Percentiles rank a stretch among this genome's conserved stretches.
Conservation (phyloP, 2,797 vertebrate genomes). For the Xenops minutus region DNA sequence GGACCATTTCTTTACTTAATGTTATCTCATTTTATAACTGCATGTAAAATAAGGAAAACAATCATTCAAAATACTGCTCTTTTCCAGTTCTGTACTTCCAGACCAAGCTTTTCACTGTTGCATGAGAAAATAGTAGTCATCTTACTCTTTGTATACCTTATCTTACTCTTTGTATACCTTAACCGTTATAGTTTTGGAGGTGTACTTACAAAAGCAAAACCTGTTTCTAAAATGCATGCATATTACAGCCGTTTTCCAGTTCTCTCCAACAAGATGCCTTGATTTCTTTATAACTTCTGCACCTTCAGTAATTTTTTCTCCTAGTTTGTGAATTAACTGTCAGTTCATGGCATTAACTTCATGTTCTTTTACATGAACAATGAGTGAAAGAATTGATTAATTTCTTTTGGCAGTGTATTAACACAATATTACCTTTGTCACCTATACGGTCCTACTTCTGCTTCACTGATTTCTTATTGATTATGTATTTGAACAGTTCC, state of each 20-base stretch:
- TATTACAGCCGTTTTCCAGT: neutral
- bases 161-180: neutral
- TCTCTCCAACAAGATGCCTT: neutral
- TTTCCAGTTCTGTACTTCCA: neutral
- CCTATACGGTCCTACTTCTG: neutral
- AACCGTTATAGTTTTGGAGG: neutral
- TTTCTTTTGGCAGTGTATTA: neutral
- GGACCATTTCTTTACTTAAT: neutral
- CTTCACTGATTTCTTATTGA: neutral
- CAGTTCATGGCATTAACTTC: neutral
- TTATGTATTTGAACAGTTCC: neutral
- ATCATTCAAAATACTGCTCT: neutral
- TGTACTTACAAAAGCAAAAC: neutral
- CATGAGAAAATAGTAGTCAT: neutral
- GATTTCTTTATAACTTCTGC: neutral
- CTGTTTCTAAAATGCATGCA: neutral
- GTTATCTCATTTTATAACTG: neutral
- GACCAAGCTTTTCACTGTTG: neutral
- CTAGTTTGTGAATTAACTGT: neutral
- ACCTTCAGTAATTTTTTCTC: neutral
- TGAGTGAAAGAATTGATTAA: constrained; percentile 22
- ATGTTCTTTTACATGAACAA: neutral
- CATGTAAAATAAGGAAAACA: neutral
- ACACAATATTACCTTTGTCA: neutral
- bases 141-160: neutral